phyloP scores from a whole-genome alignment of 2,888 invertebrate genomes.

The Pseudococcus jackbeardsleyi region DNA sequence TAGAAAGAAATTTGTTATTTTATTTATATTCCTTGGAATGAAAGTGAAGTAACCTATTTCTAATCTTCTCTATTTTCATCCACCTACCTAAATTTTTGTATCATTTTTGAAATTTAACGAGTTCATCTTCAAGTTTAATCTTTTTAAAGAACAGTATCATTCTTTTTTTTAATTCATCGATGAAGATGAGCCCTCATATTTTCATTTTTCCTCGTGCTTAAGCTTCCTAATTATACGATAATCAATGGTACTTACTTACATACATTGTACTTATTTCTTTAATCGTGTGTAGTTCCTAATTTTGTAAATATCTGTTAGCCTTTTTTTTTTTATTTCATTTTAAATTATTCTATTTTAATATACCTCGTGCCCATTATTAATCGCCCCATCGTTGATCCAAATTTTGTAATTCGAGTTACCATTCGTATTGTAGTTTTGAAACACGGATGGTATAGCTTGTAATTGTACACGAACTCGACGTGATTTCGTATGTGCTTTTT shows the following conservation, averaged over 20 bases:
- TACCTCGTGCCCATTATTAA: not conserved
- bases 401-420: not conserved
- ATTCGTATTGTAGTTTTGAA: not conserved
- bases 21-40: no score
- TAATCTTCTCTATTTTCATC: no score
- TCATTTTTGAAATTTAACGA: no score
- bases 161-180: no score
- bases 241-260: not conserved
- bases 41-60: no score
- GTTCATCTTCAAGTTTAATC: no score
- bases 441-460: conserved; percentile 11
- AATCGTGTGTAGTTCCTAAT: conserved; percentile 14
- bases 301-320: conserved; percentile 3
- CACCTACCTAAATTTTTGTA: no score
- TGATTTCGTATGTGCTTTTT: not conserved
- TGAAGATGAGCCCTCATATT: not conserved
- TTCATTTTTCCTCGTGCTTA: not conserved
- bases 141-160: no score
- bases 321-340: not conserved
- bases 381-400: no score
- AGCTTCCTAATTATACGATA: not conserved
- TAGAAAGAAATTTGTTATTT: no score
- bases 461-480: not conserved
- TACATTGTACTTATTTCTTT: not conserved
- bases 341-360: not conserved